A percentile compares a stretch with the other conserved stretches of the same genome.
phyloP scores from a whole-genome alignment of 2,113 vertebrate species.

The Larimichthys polyactis region DNA sequence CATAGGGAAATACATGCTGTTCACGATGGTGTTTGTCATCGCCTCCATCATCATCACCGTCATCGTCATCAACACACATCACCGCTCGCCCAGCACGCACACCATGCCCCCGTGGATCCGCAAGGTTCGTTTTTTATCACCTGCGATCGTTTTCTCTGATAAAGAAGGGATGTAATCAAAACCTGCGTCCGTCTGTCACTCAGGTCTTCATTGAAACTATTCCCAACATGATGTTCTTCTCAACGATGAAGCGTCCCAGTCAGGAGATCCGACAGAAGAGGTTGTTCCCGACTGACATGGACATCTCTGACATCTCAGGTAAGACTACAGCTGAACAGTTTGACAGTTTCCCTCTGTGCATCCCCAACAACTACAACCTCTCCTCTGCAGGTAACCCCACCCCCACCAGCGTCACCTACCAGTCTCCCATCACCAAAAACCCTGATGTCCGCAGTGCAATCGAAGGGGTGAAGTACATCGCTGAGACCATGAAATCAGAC shows the following conservation, averaged over 20 bases:
- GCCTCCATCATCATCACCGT: constrained; percentile 98
- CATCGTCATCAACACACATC: constrained; percentile 97
- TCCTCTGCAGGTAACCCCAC: constrained; percentile 88
- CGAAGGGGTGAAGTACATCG: constrained; percentile 97
- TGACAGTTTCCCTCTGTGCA: background rate
- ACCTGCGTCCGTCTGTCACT: background rate
- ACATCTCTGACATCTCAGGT: constrained; percentile 98
- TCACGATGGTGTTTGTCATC: constrained; percentile 99
- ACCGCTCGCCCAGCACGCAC: constrained; percentile 97
- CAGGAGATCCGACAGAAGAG: constrained; percentile 90
- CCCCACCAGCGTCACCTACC: constrained; percentile 89
- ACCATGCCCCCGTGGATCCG: constrained; percentile 96
- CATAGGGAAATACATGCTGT: constrained; percentile 99
- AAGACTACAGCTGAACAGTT: constrained; percentile 77
- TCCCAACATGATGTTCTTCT: constrained; percentile 99
- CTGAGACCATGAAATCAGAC: constrained; percentile 96
- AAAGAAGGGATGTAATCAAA: no score
- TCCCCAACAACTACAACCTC: background rate
- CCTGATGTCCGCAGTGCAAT: constrained; percentile 97
- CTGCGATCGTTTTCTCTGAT: background rate
- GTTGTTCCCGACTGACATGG: constrained; percentile 91
- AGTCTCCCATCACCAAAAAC: constrained; percentile 92
- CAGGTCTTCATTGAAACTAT: constrained; percentile 98
- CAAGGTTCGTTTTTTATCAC: constrained; percentile 83
- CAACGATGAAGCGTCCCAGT: constrained; percentile 96